Evolutionary conservation across 2,797 vertebrate species (phyloP).

Genomic region (Tokudaia muenninki): DNA sequence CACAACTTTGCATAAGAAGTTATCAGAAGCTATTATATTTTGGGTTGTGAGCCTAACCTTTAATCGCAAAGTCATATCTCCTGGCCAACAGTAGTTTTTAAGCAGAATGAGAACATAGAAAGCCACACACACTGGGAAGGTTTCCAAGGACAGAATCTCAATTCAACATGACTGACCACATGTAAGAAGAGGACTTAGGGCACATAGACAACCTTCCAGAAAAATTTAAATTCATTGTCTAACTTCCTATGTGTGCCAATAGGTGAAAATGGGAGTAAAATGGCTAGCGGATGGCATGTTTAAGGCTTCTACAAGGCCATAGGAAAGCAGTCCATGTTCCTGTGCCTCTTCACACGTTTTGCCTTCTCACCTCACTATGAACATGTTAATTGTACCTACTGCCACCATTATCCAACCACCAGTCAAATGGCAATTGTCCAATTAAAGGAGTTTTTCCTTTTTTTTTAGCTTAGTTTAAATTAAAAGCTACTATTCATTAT

Average conservation of each 20-base stretch:
- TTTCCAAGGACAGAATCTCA: neutral
- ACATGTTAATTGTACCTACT: neutral
- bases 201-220: neutral
- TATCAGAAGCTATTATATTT: neutral
- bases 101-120: neutral
- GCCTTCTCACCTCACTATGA: too few relatives aligned
- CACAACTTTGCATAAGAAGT: neutral
- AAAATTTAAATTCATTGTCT: neutral
- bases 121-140: neutral
- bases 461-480: neutral
- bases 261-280: too few relatives aligned
- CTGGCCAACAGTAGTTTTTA: neutral
- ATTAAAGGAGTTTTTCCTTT: neutral
- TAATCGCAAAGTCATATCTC: neutral
- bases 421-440: neutral
- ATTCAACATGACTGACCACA: neutral
- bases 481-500: neutral
- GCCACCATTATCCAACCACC: too few relatives aligned
- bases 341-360: too few relatives aligned
- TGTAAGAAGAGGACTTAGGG: neutral
- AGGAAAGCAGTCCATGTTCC: too few relatives aligned
- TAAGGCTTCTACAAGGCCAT: too few relatives aligned
- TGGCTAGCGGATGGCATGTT: too few relatives aligned
- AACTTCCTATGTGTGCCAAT: neutral
- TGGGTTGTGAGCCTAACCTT: neutral